A percentile compares a stretch with the other conserved stretches of the same genome.
phyloP scores from a whole-genome alignment of 2,888 invertebrate species.

The Drosophila mimica region DNA sequence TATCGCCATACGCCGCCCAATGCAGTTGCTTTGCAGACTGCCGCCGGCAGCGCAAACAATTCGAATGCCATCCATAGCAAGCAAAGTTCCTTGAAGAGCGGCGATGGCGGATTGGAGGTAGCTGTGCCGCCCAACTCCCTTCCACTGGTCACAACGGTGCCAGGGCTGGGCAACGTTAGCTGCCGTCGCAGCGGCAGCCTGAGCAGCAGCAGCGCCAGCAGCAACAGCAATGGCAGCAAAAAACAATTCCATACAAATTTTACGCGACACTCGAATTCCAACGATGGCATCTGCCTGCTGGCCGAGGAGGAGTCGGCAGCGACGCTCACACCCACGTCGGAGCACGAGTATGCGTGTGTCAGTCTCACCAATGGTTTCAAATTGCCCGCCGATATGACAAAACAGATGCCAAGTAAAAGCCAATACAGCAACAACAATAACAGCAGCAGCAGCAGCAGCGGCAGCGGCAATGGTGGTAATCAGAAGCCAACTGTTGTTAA shows the following conservation, averaged over 20 bases:
- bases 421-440: constrained; percentile 44
- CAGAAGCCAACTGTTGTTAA: background rate
- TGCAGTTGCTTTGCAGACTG: constrained; percentile 59
- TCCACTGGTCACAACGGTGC: constrained; percentile 65
- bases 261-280: constrained; percentile 81
- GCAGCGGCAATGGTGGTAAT: background rate
- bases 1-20: constrained; percentile 76
- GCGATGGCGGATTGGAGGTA: constrained; percentile 46
- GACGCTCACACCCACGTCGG: constrained; percentile 81
- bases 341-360: constrained; percentile 71
- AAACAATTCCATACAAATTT: constrained; percentile 82
- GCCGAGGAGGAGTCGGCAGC: constrained; percentile 82
- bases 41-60: constrained; percentile 14
- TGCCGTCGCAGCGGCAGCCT: constrained; percentile 77
- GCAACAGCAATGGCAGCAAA: constrained; percentile 72
- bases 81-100: constrained; percentile 80
- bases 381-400: constrained; percentile 61
- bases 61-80: constrained; percentile 59
- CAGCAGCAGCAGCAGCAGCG: constrained; percentile 23
- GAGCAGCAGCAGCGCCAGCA: constrained; percentile 77
- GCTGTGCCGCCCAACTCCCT: constrained; percentile 75
- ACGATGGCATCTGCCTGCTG: constrained; percentile 81
- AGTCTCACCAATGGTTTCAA: constrained; percentile 76
- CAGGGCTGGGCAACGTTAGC: constrained; percentile 57
- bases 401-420: constrained; percentile 31